Conservation (phyloP, 2,797 vertebrate genomes). For the Poeciliopsis infans region DNA sequence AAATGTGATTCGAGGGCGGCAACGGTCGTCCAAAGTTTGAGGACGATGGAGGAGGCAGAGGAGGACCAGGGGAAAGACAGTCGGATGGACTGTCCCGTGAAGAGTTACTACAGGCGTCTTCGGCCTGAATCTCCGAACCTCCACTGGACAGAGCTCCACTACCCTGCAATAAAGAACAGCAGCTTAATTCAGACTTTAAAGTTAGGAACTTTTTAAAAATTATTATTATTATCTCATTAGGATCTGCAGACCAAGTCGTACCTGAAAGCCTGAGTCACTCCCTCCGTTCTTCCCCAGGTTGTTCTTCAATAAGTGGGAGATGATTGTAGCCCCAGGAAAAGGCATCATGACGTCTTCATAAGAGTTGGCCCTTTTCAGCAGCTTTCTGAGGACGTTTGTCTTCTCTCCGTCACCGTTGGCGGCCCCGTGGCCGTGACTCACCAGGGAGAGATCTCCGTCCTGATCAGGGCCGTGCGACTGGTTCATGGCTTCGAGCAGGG, state of each 20-base stretch:
- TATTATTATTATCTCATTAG: not conserved
- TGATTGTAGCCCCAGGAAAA: constrained; percentile 97
- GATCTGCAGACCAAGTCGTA: constrained; percentile 25
- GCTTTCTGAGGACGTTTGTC: constrained; percentile 97
- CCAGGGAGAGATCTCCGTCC: constrained; percentile 94
- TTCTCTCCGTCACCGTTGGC: constrained; percentile 88
- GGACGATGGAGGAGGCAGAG: constrained; percentile 74
- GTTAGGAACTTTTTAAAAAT: not conserved
- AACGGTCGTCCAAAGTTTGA: constrained; percentile 78
- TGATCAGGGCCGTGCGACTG: constrained; percentile 90
- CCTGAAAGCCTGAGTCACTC: constrained; percentile 95
- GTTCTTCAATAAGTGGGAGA: constrained; percentile 98
- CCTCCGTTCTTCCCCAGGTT: constrained; percentile 98
- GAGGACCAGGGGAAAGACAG: constrained; percentile 91
- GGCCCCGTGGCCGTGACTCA: constrained; percentile 80
- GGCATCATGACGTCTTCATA: constrained; percentile 98
- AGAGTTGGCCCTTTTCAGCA: constrained; percentile 98
- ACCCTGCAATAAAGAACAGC: constrained; percentile 56
- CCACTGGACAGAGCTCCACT: constrained; percentile 94
- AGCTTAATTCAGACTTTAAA: not conserved
- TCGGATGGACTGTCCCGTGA: constrained; percentile 94
- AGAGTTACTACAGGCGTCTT: constrained; percentile 97
- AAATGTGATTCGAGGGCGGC: constrained; percentile 45
- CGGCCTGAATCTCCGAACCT: constrained; percentile 95
- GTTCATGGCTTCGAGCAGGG: constrained; percentile 96